These are phyloP conservation scores for Chaenogobius annularis DNA, from an alignment of 2,113 vertebrate species.

Conservation along the genomic window DNA sequence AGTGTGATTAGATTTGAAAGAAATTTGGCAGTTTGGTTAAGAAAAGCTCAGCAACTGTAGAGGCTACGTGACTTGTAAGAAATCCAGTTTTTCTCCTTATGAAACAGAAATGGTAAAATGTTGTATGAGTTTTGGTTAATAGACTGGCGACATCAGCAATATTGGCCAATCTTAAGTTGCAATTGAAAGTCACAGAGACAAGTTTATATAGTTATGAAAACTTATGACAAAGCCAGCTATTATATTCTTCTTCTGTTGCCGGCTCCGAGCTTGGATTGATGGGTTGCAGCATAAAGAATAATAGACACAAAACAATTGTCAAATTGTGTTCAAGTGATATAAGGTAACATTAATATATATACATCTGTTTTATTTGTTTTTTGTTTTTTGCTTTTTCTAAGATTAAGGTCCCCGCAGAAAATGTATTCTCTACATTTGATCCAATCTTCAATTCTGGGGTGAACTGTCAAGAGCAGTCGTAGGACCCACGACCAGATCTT, in stretches of 20 bases:
- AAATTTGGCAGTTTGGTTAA: slow-evolving; percentile 14
- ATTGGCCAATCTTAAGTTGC: background rate
- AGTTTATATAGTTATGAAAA: background rate
- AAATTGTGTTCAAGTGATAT: background rate
- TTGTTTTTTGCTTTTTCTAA: too few species aligned
- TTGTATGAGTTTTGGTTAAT: slow-evolving; percentile 8
- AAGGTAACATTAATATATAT: too few species aligned
- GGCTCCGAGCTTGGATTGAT: background rate
- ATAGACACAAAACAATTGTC: background rate
- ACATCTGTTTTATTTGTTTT: too few species aligned
- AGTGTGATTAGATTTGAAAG: slow-evolving; percentile 25
- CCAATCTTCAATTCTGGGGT: too few species aligned
- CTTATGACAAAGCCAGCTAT: too few species aligned
- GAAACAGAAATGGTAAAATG: slow-evolving; percentile 3
- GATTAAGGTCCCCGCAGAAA: too few species aligned
- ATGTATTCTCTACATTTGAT: too few species aligned
- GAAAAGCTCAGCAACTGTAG: background rate
- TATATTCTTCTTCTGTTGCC: too few species aligned
- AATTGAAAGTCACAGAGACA: background rate
- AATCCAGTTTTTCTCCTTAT: background rate
- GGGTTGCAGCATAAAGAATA: background rate
- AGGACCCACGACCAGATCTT: too few species aligned
- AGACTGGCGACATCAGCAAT: background rate
- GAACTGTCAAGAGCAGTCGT: too few species aligned
- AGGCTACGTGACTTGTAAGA: background rate